Base-by-base conservation (phyloP, 2,113 vertebrate genomes). In the Barnardius zonarius region DNA sequence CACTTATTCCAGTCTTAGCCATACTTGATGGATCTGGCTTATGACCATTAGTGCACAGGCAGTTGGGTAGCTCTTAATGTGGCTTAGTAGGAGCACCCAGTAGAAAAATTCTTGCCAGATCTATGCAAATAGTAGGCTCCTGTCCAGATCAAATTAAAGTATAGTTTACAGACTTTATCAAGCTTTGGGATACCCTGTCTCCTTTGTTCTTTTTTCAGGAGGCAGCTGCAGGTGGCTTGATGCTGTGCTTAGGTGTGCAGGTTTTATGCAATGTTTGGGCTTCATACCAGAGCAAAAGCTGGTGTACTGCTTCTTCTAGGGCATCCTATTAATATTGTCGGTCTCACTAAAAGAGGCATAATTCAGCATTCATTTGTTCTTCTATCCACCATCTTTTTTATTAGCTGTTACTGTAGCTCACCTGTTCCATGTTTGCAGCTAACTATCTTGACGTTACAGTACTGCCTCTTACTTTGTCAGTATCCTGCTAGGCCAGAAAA, bases 1-100 rank as follows among this genome's bases (percentile, higher is more conserved):
- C 17, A 18, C 4, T 86, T 0, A 0, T 30, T 15, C 13, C 10
- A 43, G 3, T 35, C 6, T 37, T n/a, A 41, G 31, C 51, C 9
- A 24, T 48, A 51, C 66, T 76, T 80, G 20, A 9, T 27, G 13
- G 10, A 8, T 39, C 48, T 84, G 46, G 9, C 10, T 68, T 76
- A 43, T 13, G 28, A 49, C 19, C 30, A 51, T 14, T 12, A 48
- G 14, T 11, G 10, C 16, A 49, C 17, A 72, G 35, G 28, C 48
- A 68, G 12, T 4, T 55, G 15, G 1, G 23, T 18, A 44, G 30
- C 10, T 24, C 4, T 3, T 57, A 68, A 39, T 28, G 7, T 61
- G 25, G 18, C 27, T 28, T 63, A 43, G 5, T n/a, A 23, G 1
- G 1, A 64, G 23, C 25, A 46, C 5, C 30, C 5, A 55, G 17